These are phyloP conservation scores for Acrobasis consociella DNA, from an alignment of 2,888 invertebrate genomes.

Conservation along the genomic window DNA sequence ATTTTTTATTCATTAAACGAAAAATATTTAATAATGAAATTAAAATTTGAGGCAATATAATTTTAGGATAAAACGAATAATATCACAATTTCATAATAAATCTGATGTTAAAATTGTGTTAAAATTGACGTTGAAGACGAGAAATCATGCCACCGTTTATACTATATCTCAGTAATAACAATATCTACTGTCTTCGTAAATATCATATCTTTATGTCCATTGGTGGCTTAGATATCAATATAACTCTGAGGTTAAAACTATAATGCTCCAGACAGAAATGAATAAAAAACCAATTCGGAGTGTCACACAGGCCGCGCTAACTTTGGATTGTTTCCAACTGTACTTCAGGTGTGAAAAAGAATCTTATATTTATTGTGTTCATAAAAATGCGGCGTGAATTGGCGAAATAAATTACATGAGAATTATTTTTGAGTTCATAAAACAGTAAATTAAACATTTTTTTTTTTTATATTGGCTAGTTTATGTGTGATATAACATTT, in stretches of 20 bases:
- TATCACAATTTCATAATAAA: background rate
- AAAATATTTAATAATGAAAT: too few relatives aligned
- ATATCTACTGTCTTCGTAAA: background rate
- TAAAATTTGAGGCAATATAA: too few relatives aligned
- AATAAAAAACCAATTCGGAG: background rate
- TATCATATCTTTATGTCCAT: background rate
- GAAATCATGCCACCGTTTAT: background rate
- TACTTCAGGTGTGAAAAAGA: slow-evolving; percentile 34
- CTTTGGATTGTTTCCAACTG: slow-evolving; percentile 34
- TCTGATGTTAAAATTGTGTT: background rate
- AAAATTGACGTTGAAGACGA: background rate
- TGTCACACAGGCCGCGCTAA: background rate
- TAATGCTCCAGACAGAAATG: background rate
- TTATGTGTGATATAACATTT: slow-evolving; percentile 27
- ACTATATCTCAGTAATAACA: background rate
- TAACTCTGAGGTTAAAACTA: background rate
- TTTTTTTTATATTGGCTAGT: background rate
- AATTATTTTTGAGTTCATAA: slow-evolving; percentile 8
- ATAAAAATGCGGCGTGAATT: slow-evolving; percentile 22
- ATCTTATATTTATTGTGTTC: slow-evolving; percentile 29
- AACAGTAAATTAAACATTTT: slow-evolving; percentile 1
- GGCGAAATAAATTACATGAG: background rate
- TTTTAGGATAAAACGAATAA: background rate
- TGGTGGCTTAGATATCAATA: background rate
- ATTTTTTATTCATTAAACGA: too few relatives aligned